Evolutionary conservation across 2,113 vertebrate species (phyloP), one percentile per base, ranked within the genome.

Genomic region (Serinus canaria): DNA sequence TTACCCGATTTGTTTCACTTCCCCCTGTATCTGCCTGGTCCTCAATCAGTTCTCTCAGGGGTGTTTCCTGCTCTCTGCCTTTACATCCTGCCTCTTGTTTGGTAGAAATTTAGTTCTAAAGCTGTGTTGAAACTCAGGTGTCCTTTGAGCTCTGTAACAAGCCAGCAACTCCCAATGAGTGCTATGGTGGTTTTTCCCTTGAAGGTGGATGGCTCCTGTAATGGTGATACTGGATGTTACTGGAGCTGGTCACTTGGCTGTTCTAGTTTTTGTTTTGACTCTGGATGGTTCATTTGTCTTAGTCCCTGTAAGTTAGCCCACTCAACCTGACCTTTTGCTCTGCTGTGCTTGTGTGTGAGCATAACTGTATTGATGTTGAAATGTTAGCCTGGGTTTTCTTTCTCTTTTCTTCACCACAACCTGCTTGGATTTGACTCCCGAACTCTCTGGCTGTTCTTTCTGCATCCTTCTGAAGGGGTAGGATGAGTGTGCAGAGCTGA

Each of bases 1-100:
- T 56, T 79, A 23, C 43, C 39, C 66, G 23, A 20, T 53, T 81
- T 53, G 11, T n/a, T 82, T 33, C 17, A 59, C 19, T 49, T 41
- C 15, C 19, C 30, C 4, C 2, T 3, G 1, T 10, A 15, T 46
- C 31, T 4, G 5, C 78, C 17, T 25, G 43, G 8, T 72, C 6
- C 46, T 76, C 31, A 13, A 0, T 16, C 0, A 0, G 33, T 59
- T 83, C 74, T 60, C 14, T 20, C 31, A 14, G 69, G 35, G 33
- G 5, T 50, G 31, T 66, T 67, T 68, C 46, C 46, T 3, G 0
- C 59, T 24, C n/a, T 17, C 13, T 37, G 35, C 2, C 0, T 80
- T 83, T 72, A 31, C 7, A 33, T 59, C n/a, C 31, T 80, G 67
- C 67, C 24, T 76, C n/a, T 47, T 46, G 27, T 43, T 76, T 46